These are phyloP conservation scores for Trialeurodes vaporariorum DNA, from an alignment of 1,140 invertebrate genomes.

Conservation along the genomic window DNA sequence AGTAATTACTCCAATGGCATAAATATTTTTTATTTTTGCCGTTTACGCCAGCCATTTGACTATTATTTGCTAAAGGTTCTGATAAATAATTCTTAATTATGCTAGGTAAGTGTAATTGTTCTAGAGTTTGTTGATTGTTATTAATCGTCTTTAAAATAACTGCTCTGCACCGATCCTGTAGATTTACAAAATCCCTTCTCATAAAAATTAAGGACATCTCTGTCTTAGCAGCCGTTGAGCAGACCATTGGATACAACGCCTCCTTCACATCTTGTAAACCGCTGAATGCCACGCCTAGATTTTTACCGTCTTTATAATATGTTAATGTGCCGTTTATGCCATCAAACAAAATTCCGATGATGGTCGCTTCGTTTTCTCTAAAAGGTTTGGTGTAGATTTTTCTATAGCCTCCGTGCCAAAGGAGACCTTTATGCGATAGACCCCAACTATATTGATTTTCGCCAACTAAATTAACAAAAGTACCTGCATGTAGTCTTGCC, in stretches of 20 bases:
- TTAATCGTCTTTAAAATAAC: constrained; percentile 37
- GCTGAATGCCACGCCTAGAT: constrained; percentile 45
- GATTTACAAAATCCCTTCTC: constrained; percentile 46
- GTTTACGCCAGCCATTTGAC: neutral
- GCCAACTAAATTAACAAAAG: constrained; percentile 56
- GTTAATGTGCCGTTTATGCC: constrained; percentile 54
- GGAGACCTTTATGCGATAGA: constrained; percentile 55
- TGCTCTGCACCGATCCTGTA: constrained; percentile 50
- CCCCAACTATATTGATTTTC: constrained; percentile 60
- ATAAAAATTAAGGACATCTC: constrained; percentile 49
- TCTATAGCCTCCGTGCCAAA: constrained; percentile 53
- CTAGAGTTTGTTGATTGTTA: neutral
- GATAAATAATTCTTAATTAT: neutral
- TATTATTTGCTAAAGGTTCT: neutral
- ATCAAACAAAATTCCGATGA: constrained; percentile 53
- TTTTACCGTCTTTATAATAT: constrained; percentile 56
- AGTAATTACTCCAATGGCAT: neutral
- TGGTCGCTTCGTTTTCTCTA: constrained; percentile 51
- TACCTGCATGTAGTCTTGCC: constrained; percentile 48
- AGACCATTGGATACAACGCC: constrained; percentile 54
- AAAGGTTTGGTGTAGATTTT: constrained; percentile 53
- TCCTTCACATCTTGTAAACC: constrained; percentile 44
- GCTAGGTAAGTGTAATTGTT: neutral
- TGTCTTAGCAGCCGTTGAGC: constrained; percentile 62
- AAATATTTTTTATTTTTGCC: neutral